phyloP scores from a whole-genome alignment of 1,140 invertebrate genomes.

The Platorchestia sp. region DNA sequence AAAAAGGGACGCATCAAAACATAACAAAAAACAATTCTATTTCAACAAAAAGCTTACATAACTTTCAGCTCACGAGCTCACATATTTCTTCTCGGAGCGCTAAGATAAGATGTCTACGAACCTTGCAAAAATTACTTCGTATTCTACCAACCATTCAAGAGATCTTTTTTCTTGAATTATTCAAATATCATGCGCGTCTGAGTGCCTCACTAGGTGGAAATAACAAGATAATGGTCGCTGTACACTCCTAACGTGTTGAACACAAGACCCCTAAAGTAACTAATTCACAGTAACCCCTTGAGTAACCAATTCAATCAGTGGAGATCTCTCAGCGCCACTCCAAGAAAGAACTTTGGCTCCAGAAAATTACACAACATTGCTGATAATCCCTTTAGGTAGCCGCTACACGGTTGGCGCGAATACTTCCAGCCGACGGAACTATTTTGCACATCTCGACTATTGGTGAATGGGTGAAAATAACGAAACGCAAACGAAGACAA shows the following conservation, averaged over 20 bases:
- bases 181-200: neutral
- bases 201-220: neutral
- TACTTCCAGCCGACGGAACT: neutral
- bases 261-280: too few relatives aligned
- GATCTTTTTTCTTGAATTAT: neutral
- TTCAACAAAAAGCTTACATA: too few relatives aligned
- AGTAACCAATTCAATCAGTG: neutral
- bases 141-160: neutral
- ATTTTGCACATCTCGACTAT: neutral
- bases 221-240: neutral
- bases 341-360: neutral
- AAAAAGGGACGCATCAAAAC: too few relatives aligned
- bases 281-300: neutral
- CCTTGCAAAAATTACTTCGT: neutral
- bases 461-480: neutral
- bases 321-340: neutral
- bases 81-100: too few relatives aligned
- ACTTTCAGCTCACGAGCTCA: too few relatives aligned
- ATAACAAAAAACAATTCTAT: too few relatives aligned
- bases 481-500: neutral
- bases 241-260: too few relatives aligned
- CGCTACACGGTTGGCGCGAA: neutral
- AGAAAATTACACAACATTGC: neutral
- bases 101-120: neutral
- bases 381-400: neutral